Evolutionary conservation across 2,113 vertebrate species (phyloP).

Genomic region (human (Homo sapiens)): GRCh38 chr22:28425001-28425500

Average conservation of each 20-base stretch:
- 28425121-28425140: constrained; percentile 52
- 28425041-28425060: constrained; percentile 69
- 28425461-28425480: background rate
- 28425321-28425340: constrained; percentile 20
- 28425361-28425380: background rate
- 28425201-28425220: constrained; percentile 50
- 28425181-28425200: constrained; percentile 44
- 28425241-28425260: constrained; percentile 43
- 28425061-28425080: constrained; percentile 62
- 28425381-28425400: background rate
- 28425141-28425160: constrained; percentile 39
- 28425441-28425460: background rate
- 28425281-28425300: constrained; percentile 14
- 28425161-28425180: constrained; percentile 46
- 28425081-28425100: constrained; percentile 57
- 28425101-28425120: constrained; percentile 67
- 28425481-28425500: background rate
- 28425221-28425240: constrained; percentile 28
- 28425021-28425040: constrained; percentile 66
- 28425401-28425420: background rate
- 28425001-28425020: constrained; percentile 70
- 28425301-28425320: constrained; percentile 16
- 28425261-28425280: constrained; percentile 1
- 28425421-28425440: background rate
- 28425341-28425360: background rate